These are phyloP conservation scores for Nemopilema nomurai DNA, from an alignment of 30 jellyfish, hydroid and myxozoan genomes.

Conservation along the genomic window DNA sequence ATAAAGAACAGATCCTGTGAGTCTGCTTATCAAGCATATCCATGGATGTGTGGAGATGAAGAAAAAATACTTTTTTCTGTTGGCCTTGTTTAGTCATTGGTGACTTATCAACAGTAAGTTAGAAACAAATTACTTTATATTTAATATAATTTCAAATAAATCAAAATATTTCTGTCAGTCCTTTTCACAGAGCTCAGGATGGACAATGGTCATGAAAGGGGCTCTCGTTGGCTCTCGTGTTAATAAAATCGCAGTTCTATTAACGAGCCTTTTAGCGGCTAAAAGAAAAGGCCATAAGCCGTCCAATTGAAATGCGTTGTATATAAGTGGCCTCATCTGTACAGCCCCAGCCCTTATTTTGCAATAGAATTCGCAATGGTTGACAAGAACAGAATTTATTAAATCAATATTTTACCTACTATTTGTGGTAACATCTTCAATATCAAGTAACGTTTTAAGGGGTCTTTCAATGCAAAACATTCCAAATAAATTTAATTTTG, in stretches of 20 bases:
- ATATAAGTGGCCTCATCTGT: no score
- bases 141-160: neutral
- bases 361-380: neutral
- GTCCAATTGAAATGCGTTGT: neutral
- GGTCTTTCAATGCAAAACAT: neutral
- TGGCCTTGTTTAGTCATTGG: conserved; percentile 28
- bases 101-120: conserved; percentile 27
- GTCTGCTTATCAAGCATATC: neutral
- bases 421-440: neutral
- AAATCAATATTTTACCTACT: neutral
- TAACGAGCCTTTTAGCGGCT: conserved; percentile 4
- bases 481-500: neutral
- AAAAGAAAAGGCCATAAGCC: neutral
- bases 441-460: neutral
- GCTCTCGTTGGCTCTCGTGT: neutral
- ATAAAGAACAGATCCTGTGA: neutral
- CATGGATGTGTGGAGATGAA: conserved; percentile 14
- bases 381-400: neutral
- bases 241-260: conserved; percentile 2
- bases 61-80: conserved; percentile 5
- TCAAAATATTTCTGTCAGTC: neutral
- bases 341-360: no score
- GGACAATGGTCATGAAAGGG: conserved; percentile 1
- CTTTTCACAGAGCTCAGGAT: neutral
- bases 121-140: neutral